Conservation (phyloP, 2,888 invertebrate genomes). For the Diarsia dahlii region DNA sequence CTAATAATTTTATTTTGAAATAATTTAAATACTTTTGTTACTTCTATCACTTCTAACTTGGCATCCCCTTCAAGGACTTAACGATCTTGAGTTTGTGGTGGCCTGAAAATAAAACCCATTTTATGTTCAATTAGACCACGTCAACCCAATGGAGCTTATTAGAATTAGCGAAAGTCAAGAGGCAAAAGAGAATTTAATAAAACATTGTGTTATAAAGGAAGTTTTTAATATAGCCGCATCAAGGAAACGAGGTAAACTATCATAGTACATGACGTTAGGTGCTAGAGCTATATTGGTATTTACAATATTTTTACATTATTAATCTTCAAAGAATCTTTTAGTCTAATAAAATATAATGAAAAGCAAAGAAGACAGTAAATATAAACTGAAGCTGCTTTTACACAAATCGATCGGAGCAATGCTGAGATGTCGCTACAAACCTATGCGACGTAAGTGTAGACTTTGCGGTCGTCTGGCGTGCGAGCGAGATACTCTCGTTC, state of each 20-base stretch:
- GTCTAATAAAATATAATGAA: slow-evolving; percentile 66
- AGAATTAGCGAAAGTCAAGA: slow-evolving; percentile 58
- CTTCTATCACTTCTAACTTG: slow-evolving; percentile 88
- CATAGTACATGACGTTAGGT: slow-evolving; percentile 84
- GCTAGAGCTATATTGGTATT: slow-evolving; percentile 85
- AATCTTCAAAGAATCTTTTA: slow-evolving; percentile 68
- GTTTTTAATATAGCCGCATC: slow-evolving; percentile 86
- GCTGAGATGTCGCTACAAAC: slow-evolving; percentile 72
- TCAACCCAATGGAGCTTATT: slow-evolving; percentile 45
- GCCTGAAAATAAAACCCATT: slow-evolving; percentile 87
- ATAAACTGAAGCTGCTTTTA: slow-evolving; percentile 64
- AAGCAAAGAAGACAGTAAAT: slow-evolving; percentile 68
- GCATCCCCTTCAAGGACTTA: slow-evolving; percentile 83
- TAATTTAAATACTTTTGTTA: slow-evolving; percentile 89
- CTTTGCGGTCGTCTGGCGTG: slow-evolving; percentile 99
- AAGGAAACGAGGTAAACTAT: slow-evolving; percentile 84
- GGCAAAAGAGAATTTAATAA: slow-evolving; percentile 72
- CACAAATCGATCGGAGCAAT: slow-evolving; percentile 63
- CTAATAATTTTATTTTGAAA: slow-evolving; percentile 89
- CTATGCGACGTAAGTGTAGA: slow-evolving; percentile 98
- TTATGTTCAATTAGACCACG: slow-evolving; percentile 66
- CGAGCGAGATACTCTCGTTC: slow-evolving; percentile 99
- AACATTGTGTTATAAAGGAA: slow-evolving; percentile 82
- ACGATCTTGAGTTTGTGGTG: slow-evolving; percentile 79
- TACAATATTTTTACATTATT: slow-evolving; percentile 83